Base-by-base conservation (phyloP, 2,113 vertebrate species). In the Rhinichthys klamathensis region DNA sequence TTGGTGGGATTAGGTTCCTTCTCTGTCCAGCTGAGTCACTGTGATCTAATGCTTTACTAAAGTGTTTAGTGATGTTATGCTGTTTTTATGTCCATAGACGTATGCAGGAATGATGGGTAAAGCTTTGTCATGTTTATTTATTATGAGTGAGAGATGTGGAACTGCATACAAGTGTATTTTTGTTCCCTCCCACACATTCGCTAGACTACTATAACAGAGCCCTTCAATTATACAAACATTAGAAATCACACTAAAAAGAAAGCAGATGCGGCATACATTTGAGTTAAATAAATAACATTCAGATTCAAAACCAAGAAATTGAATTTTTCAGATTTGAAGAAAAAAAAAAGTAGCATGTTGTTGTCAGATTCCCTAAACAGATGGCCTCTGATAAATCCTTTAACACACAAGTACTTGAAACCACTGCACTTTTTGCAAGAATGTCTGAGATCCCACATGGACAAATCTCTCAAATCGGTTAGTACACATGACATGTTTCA, bases 1-100 rank as follows among this genome's bases (percentile, higher is more conserved):
- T 63, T 35, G 54, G 58, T 49, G 9, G 56, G 67, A 83, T 86
- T 82, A 60, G 23, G 49, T 84, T 88, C 25, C 84, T 56, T 80
- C 11, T 35, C 30, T 54, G 41, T 80, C 67, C 7, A 54, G 76
- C 61, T 49, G 65, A 84, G 86, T 87, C 86, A 87, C 12, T 25
- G 70, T 87, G 86, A 84, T 69, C 23, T 80, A 44, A 69, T 80
- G n/a, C 46, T 58, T 80, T 54, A 35, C 49, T 38, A 12, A 18
- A 27, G 51, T 35, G 27, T 73, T 56, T 56, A 61, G 13, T 80
- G 51, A 1, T 41, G 12, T 46, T 44, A n/a, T n/a, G 10, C 21
- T 44, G 70, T n/a, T 35, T 74, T 61, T 38, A 38, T 83, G 73
- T 46, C 44, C 77, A 44, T 54, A 46, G 44, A 23, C 0, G 23